Conservation (phyloP, 1,140 invertebrate genomes). For the Lutraria rhynchaena region DNA sequence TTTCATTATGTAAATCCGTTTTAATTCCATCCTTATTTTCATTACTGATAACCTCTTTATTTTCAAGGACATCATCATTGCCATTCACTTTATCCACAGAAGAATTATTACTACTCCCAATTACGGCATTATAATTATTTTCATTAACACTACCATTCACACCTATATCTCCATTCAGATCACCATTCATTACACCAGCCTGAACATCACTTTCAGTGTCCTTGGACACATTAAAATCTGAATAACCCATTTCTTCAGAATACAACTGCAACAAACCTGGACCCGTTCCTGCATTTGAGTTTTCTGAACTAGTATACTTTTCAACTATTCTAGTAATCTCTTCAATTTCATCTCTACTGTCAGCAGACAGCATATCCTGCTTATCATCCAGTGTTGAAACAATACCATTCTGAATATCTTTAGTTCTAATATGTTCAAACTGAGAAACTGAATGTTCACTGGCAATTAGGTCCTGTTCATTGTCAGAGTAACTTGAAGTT, state of each 20-base stretch:
- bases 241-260: conserved; percentile 18
- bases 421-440: not conserved
- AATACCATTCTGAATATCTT: not conserved
- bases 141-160: not conserved
- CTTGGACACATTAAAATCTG: too few species aligned
- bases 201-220: too few species aligned
- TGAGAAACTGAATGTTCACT: not conserved
- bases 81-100: not conserved
- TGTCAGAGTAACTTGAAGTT: not conserved
- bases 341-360: conserved; percentile 10
- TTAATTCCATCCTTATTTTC: too few species aligned
- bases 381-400: not conserved
- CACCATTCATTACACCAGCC: too few species aligned
- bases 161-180: too few species aligned
- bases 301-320: conserved; percentile 26
- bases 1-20: too few species aligned
- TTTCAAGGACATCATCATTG: too few species aligned
- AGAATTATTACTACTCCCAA: not conserved
- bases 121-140: not conserved
- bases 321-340: conserved; percentile 34
- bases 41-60: too few species aligned
- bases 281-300: conserved; percentile 18
- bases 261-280: conserved; percentile 29
- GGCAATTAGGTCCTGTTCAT: not conserved
- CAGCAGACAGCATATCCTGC: not conserved